Evolutionary conservation across 2,797 vertebrate genomes (phyloP), one percentile per base, ranked within the genome.

Genomic region (Gouania willdenowi): DNA sequence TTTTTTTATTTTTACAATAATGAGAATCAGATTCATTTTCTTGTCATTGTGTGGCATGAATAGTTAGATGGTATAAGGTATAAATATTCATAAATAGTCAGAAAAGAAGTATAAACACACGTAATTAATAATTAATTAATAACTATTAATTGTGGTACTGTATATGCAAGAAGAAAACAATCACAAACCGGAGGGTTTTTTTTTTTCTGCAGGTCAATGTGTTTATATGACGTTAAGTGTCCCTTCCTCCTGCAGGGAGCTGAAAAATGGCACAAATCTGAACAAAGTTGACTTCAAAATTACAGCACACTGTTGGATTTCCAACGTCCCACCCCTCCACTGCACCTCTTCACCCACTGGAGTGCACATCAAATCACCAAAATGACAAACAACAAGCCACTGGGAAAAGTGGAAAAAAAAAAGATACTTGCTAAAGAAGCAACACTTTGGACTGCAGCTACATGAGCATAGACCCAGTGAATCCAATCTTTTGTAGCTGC

Each of bases 221-320:
- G n/a, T n/a, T n/a, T n/a, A n/a, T n/a, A n/a, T n/a, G n/a, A n/a
- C n/a, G n/a, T n/a, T 6, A n/a, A 0, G 15, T 23, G 17, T 17
- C 16, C 8, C 10, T 37, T 24, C 42, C 24, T 48, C 48, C 34
- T 42, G 25, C 7, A 25, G 15, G 9, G 4, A 2, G 45, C 34
- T 18, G 8, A 21, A 24, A 26, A 50, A 27, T 47, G n/a, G 28
- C 23, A 26, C 25, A 45, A 41, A 37, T 3, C 3, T 36, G 19
- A 23, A 41, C 27, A 36, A 60, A 25, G 19, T 9, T 20, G 33
- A 71, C 54, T 57, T 54, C n/a, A 17, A 50, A 53, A 56, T 72
- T 45, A 30, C 26, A 56, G 46, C 31, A 21, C 19, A 1, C 19
- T 21, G 36, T 31, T 16, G 31, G 27, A 25, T 38, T 35, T 22